A percentile compares a stretch with the other conserved stretches of the same genome.
phyloP scores from a whole-genome alignment of 2,113 vertebrate genomes.

The Leptodactylus fuscus region DNA sequence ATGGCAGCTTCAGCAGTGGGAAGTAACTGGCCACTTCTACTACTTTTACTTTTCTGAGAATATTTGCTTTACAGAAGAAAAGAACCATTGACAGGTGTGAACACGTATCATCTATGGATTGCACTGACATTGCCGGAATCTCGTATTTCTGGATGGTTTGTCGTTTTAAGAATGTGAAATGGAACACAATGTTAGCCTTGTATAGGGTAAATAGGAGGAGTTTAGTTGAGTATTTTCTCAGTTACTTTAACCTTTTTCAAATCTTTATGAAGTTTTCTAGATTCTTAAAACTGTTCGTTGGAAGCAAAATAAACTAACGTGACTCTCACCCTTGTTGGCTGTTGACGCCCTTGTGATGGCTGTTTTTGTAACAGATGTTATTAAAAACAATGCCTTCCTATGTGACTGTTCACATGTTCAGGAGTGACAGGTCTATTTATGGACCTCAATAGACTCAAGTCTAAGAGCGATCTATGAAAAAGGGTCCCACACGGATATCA shows the following conservation, averaged over 20 bases:
- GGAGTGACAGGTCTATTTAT: too few relatives aligned
- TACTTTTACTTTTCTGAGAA: not conserved
- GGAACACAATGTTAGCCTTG: not conserved
- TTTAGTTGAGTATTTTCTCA: not conserved
- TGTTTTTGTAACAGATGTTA: too few relatives aligned
- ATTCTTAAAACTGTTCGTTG: not conserved
- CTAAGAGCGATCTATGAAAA: too few relatives aligned
- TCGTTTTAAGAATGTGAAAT: not conserved
- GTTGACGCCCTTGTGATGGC: too few relatives aligned
- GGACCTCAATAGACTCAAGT: too few relatives aligned
- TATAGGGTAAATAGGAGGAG: not conserved
- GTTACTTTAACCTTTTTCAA: not conserved
- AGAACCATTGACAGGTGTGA: not conserved
- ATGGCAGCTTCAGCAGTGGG: not conserved
- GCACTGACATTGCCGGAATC: conserved; percentile 13
- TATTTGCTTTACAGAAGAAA: not conserved
- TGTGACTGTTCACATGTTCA: too few relatives aligned
- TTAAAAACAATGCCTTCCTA: too few relatives aligned
- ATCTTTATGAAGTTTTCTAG: not conserved
- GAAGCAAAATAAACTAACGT: not conserved
- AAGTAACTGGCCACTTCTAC: not conserved
- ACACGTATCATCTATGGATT: not conserved
- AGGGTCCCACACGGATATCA: too few relatives aligned
- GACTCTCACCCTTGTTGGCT: too few relatives aligned
- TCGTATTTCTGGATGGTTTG: not conserved